Conservation (phyloP, 2,113 vertebrate species). For the Montifringilla adamsi region DNA sequence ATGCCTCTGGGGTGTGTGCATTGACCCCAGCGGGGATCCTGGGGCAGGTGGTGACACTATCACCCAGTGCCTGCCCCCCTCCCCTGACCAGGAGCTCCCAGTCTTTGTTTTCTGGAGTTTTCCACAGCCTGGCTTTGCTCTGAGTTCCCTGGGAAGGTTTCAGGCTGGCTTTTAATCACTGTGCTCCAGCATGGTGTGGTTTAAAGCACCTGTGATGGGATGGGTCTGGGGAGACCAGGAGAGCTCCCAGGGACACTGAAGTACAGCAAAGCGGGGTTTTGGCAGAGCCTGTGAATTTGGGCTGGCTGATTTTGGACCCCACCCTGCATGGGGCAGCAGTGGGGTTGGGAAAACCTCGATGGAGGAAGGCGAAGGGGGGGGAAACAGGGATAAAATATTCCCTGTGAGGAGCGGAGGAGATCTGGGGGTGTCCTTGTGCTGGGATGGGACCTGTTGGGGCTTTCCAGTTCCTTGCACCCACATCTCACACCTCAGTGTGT, state of each 20-base stretch:
- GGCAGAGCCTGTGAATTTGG: accelerated
- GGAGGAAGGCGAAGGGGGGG: not conserved
- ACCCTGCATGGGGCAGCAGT: accelerated
- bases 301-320: not conserved
- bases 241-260: not conserved
- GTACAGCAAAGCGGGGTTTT: not conserved
- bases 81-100: not conserved
- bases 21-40: not conserved
- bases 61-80: accelerated
- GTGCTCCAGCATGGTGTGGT: accelerated
- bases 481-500: not conserved
- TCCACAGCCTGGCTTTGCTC: not conserved
- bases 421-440: not conserved
- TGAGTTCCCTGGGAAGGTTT: not conserved
- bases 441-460: too few relatives aligned
- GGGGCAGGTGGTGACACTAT: not conserved
- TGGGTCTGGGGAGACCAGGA: not conserved
- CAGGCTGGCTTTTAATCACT: not conserved
- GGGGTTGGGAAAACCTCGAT: not conserved
- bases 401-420: not conserved
- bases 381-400: not conserved
- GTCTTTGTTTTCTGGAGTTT: not conserved
- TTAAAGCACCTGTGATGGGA: not conserved
- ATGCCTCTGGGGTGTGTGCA: accelerated
- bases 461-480: not conserved